Conservation (phyloP, 2,797 vertebrate species). For the Leptatherina wallacei region DNA sequence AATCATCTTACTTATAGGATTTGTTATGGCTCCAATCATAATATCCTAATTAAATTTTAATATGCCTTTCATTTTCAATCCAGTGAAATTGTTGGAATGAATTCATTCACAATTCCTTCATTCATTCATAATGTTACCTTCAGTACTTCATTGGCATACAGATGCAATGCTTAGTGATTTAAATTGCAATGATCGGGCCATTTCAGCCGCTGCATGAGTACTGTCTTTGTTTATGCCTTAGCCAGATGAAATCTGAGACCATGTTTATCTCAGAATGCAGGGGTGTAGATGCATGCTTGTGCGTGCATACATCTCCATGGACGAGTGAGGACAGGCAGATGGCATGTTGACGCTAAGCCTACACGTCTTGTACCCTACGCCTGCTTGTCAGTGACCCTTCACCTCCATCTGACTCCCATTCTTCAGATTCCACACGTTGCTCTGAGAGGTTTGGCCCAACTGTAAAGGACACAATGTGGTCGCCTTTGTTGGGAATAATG, state of each 20-base stretch:
- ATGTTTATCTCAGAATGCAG: conserved; percentile 28
- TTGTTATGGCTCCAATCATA: conserved; percentile 41
- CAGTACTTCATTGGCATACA: conserved; percentile 29
- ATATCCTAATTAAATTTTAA: conserved; percentile 43
- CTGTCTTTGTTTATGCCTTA: conserved; percentile 66
- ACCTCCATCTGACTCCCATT: conserved; percentile 76
- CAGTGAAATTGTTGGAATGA: conserved; percentile 34
- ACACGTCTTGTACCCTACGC: conserved; percentile 67
- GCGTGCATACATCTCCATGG: conserved; percentile 55
- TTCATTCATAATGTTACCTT: conserved; percentile 42
- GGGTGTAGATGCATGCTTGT: conserved; percentile 42
- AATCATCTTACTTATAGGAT: conserved; percentile 19
- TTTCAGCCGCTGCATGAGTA: conserved; percentile 56
- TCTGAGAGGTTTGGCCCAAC: conserved; percentile 56
- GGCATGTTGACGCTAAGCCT: conserved; percentile 71
- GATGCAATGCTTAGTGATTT: conserved; percentile 50
- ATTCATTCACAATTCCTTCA: conserved; percentile 45
- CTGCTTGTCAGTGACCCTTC: conserved; percentile 71
- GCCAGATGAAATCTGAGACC: conserved; percentile 55
- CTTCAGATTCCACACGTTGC: conserved; percentile 75
- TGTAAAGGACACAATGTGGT: conserved; percentile 36
- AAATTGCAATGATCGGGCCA: conserved; percentile 69
- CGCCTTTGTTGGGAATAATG: conserved; percentile 19
- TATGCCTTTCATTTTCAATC: conserved; percentile 36
- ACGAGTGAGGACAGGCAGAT: conserved; percentile 68